Evolutionary conservation across 2,113 vertebrate species (phyloP).

Genomic region (Anarhynchus alexandrinus): DNA sequence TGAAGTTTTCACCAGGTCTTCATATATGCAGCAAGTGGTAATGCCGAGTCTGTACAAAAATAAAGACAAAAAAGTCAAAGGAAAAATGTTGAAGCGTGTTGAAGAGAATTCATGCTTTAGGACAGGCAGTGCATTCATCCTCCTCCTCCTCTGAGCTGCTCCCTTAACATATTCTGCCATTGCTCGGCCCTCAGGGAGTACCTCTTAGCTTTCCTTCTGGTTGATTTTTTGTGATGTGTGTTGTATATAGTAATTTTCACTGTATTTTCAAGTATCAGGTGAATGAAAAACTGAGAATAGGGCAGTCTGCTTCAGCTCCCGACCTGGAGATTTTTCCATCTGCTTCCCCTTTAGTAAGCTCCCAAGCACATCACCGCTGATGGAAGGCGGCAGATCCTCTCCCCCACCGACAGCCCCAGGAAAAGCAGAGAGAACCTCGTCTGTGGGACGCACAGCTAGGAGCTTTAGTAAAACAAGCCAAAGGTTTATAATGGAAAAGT

Average conservation of each 20-base stretch:
- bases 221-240: neutral
- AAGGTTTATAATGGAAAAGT: neutral
- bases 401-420: neutral
- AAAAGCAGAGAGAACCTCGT: neutral
- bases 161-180: too few species aligned
- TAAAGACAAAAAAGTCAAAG: neutral
- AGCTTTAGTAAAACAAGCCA: neutral
- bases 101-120: neutral
- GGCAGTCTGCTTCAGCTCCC: neutral
- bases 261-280: neutral
- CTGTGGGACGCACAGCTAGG: neutral
- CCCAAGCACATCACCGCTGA: neutral
- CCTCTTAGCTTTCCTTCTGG: neutral
- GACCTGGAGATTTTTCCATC: neutral
- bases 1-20: neutral
- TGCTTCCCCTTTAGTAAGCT: too few species aligned
- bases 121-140: neutral
- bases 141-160: neutral
- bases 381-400: neutral
- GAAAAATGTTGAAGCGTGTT: neutral
- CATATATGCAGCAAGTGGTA: neutral
- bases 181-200: neutral
- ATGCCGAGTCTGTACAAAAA: neutral
- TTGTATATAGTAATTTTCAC: neutral
- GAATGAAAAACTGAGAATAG: neutral